A percentile compares a stretch with the other conserved stretches of the same genome.
Conservation (phyloP, 2,888 invertebrate species). For the Kryphioiulus occultus region DNA sequence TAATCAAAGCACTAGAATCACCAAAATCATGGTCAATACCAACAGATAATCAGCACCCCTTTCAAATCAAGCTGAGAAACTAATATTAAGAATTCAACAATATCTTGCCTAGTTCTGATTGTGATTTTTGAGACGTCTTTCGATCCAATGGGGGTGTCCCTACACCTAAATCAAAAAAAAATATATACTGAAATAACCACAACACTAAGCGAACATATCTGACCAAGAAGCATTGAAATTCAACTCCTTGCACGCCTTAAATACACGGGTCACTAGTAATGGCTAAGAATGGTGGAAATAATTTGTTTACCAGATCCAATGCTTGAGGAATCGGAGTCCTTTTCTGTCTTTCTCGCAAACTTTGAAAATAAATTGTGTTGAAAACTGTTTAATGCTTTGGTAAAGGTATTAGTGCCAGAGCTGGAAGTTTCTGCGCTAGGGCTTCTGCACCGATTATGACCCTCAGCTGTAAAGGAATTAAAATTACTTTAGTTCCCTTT, state of each 20-base stretch:
- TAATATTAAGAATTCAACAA: neutral
- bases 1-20: too few relatives aligned
- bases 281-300: too few relatives aligned
- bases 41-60: too few relatives aligned
- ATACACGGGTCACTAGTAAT: too few relatives aligned
- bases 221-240: too few relatives aligned
- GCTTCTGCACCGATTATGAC: neutral
- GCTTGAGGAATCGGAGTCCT: conserved; percentile 35
- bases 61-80: too few relatives aligned
- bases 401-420: neutral
- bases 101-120: neutral
- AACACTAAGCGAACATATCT: too few relatives aligned
- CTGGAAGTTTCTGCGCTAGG: neutral
- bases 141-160: neutral
- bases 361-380: conserved; percentile 47
- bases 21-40: too few relatives aligned
- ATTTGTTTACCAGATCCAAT: conserved; percentile 42
- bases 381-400: conserved; percentile 45
- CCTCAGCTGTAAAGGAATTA: neutral
- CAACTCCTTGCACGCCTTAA: too few relatives aligned
- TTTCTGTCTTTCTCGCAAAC: conserved; percentile 7
- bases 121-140: neutral
- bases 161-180: neutral
- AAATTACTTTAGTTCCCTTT: neutral
- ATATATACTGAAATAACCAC: neutral